These are phyloP conservation scores for Melanitta fusca DNA, from an alignment of 2,797 vertebrate genomes.

Conservation along the genomic window DNA sequence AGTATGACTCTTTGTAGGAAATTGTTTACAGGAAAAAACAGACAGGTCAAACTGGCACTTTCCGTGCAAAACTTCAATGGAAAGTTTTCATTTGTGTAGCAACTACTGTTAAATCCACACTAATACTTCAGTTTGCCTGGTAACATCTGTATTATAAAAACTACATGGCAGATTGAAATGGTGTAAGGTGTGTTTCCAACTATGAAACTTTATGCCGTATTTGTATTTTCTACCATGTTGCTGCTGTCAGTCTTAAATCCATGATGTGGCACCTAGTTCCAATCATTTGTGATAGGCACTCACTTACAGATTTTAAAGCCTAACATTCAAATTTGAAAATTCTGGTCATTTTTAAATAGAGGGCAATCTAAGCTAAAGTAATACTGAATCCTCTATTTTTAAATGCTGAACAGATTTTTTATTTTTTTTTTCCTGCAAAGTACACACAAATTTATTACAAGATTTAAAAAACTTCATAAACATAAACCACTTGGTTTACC, in stretches of 20 bases:
- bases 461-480: neutral
- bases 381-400: neutral
- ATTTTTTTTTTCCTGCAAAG: neutral
- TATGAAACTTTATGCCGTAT: neutral
- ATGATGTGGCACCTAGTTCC: neutral
- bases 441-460: neutral
- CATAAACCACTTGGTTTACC: neutral
- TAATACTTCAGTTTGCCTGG: constrained; percentile 66
- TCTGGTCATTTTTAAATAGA: neutral
- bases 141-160: constrained; percentile 61
- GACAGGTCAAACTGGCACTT: constrained; percentile 76
- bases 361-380: neutral
- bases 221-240: neutral
- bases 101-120: constrained; percentile 69
- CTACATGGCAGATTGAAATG: neutral
- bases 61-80: constrained; percentile 86
- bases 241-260: constrained; percentile 2
- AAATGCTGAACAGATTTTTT: neutral
- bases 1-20: constrained; percentile 14
- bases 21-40: constrained; percentile 75
- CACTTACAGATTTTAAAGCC: neutral
- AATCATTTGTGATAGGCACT: constrained; percentile 12
- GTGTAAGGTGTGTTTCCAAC: neutral
- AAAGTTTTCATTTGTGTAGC: constrained; percentile 73
- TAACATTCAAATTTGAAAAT: neutral